These are phyloP conservation scores for Ditula angustiorana DNA, from an alignment of 2,888 invertebrate species.

Conservation along the genomic window DNA sequence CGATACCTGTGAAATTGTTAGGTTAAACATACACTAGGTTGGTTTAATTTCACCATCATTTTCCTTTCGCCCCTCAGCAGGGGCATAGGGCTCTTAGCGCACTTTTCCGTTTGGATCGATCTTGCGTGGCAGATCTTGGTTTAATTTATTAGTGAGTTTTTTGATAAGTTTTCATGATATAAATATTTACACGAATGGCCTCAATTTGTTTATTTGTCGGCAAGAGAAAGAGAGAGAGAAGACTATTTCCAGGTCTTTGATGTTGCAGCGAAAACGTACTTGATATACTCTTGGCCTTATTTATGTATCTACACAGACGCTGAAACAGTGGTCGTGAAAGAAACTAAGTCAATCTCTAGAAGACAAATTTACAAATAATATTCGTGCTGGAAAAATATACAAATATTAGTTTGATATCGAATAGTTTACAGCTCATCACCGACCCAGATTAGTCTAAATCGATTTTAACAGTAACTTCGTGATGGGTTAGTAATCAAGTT, in stretches of 20 bases:
- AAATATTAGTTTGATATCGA: not conserved
- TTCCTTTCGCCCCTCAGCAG: too few species aligned
- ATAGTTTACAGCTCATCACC: not conserved
- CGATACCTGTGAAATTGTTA: too few species aligned
- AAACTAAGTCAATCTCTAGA: too few species aligned
- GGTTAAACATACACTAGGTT: too few species aligned
- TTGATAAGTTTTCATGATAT: too few species aligned
- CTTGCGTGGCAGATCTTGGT: too few species aligned
- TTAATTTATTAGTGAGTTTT: too few species aligned
- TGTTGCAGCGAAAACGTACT: conserved; percentile 53
- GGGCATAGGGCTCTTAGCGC: too few species aligned
- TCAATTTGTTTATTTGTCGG: conserved; percentile 60
- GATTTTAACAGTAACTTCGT: conserved; percentile 4
- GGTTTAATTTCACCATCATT: too few species aligned
- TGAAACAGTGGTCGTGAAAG: too few species aligned
- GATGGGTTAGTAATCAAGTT: conserved; percentile 18
- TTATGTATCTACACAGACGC: conserved; percentile 42
- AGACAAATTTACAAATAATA: not conserved
- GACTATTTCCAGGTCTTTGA: conserved; percentile 61
- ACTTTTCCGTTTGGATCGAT: too few species aligned
- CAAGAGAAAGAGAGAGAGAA: conserved; percentile 57
- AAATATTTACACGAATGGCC: not conserved
- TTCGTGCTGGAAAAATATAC: not conserved
- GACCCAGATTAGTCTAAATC: not conserved
- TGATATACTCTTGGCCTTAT: conserved; percentile 59